These are phyloP conservation scores for Acanthosoma haemorrhoidale DNA, from an alignment of 2,888 invertebrate species.

Conservation along the genomic window DNA sequence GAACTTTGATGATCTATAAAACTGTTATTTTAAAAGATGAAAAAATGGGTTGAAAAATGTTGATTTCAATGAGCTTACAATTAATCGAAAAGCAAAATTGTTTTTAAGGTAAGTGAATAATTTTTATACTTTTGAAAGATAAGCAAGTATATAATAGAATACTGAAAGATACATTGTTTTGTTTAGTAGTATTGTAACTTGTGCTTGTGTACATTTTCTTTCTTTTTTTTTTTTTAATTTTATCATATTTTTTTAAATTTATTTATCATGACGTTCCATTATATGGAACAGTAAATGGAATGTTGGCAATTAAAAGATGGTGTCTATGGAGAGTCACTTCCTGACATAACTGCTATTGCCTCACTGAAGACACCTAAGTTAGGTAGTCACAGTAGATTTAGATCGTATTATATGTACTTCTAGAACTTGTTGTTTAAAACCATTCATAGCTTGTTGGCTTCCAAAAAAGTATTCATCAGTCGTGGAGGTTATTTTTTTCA, in stretches of 20 bases:
- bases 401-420: background rate
- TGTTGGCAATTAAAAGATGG: background rate
- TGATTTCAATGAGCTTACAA: too few species aligned
- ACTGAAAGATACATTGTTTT: background rate
- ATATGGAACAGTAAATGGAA: background rate
- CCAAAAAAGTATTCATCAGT: too few species aligned
- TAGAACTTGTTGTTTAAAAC: background rate
- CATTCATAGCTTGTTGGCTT: too few species aligned
- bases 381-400: background rate
- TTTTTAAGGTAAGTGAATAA: background rate
- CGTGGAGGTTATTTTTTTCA: too few species aligned
- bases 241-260: background rate
- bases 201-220: background rate
- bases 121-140: background rate
- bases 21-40: too few species aligned
- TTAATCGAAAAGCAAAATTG: too few species aligned
- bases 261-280: background rate
- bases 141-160: background rate
- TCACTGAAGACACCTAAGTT: background rate
- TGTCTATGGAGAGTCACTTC: too few species aligned
- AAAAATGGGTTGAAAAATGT: too few species aligned
- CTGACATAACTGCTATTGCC: background rate
- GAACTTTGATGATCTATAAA: too few species aligned
- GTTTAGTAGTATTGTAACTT: background rate
- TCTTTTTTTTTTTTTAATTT: background rate